Percentiles rank a stretch among this genome's conserved stretches.
phyloP scores from a whole-genome alignment of 2,797 vertebrate species.

The Stomatorhinus walkeri region DNA sequence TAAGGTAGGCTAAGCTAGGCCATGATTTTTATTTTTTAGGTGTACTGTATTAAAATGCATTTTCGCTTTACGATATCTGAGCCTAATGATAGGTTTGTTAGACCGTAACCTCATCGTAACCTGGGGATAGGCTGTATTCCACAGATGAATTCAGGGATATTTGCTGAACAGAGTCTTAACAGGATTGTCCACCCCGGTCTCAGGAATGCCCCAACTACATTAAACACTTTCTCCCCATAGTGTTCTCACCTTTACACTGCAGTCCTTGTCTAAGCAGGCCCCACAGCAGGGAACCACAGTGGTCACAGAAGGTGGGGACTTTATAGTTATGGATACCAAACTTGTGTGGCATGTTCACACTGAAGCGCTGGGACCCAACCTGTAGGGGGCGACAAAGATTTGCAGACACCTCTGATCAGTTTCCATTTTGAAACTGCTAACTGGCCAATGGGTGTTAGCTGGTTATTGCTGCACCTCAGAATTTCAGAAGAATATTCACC shows the following conservation, averaged over 20 bases:
- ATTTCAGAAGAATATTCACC: slow-evolving; percentile 52
- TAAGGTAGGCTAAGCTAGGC: not conserved
- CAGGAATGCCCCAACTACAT: not conserved
- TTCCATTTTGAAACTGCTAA: not conserved
- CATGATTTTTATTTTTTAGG: not conserved
- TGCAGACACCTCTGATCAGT: not conserved
- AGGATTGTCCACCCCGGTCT: not conserved
- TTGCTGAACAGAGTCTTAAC: not conserved
- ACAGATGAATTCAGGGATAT: not conserved
- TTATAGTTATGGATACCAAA: slow-evolving; percentile 96
- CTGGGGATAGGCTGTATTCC: no score
- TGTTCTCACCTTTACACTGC: slow-evolving; percentile 84
- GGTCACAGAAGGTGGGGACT: slow-evolving; percentile 92
- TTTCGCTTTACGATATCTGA: not conserved
- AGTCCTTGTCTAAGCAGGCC: slow-evolving; percentile 87
- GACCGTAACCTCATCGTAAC: not conserved
- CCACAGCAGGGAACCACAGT: slow-evolving; percentile 92
- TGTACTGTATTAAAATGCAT: not conserved
- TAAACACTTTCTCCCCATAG: not conserved
- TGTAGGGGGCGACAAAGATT: slow-evolving; percentile 44
- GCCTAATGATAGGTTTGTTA: not conserved
- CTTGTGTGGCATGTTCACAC: slow-evolving; percentile 93
- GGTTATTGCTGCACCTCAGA: not conserved
- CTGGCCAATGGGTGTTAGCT: not conserved
- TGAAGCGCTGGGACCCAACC: slow-evolving; percentile 88